Evolutionary conservation across 2,888 invertebrate genomes (phyloP), one percentile per base, ranked within the genome.

Genomic region (Caenorhabditis parvicauda): DNA sequence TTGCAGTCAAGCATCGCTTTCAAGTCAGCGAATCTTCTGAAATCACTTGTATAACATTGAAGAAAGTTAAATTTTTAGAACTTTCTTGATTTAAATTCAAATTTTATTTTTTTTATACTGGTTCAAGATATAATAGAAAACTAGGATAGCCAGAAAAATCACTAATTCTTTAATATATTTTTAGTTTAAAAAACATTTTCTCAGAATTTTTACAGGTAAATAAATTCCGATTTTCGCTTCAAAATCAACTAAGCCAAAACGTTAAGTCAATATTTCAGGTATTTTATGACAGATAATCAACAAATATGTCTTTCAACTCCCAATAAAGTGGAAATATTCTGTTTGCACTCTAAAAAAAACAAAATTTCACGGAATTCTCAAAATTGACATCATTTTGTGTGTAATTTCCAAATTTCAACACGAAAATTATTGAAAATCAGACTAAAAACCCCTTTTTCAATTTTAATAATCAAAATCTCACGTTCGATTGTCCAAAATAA

Each of bases 1-100:
- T 91, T 95, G 64, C 92, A 90, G 83, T 99, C 98, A 75, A 98
- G 83, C 96, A 99, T 98, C 80, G 90, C 88, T 82, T 95, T 96
- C 48, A 98, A 84, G 82, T 99, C 98, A 81, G 95, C 95, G 84
- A 96, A 84, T 61, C 85, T 35, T 29, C 67, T 70, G 47, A 50
- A 62, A 56, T 17, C 1, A 38, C 1, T 52, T 28, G 17, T n/a
- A 45, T 53, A 12, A 47, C 12, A 35, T 12, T 12, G 12, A 14
- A 35, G 14, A 12, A 45, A 45, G 27, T 9, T 25, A 12, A 14
- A 19, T 45, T 7, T 7, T 41, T 19, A 41, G 7, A 41, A 41
- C 12, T 41, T 14, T 47, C 22, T 4, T n/a, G 43, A 22, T n/a
- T 5, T n/a, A 9, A n/a, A 39, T 17, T 17, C n/a, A 39, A 39